Evolutionary conservation across 2,888 invertebrate genomes (phyloP).

Genomic region (Diplolepis rosae): DNA sequence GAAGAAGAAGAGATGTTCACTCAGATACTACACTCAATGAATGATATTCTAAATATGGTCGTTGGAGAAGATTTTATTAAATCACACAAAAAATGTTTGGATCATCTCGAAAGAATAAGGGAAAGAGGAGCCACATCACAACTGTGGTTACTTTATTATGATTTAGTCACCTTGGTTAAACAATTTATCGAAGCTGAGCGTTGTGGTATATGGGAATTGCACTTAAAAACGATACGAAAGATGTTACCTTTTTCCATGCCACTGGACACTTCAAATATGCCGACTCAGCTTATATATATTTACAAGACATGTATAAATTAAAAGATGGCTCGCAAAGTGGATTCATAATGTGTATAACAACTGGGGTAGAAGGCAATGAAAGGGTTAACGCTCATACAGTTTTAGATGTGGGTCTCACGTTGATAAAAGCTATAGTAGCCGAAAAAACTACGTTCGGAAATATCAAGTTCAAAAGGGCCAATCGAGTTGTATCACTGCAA

Average conservation of each 20-base stretch:
- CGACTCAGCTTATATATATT: constrained; percentile 55
- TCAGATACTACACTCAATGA: too few relatives aligned
- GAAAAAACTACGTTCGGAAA: constrained; percentile 41
- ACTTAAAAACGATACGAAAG: constrained; percentile 49
- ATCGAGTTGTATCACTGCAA: constrained; percentile 42
- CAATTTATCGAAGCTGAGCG: constrained; percentile 54
- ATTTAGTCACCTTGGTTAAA: constrained; percentile 40
- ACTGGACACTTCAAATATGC: constrained; percentile 60
- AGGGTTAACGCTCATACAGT: constrained; percentile 50
- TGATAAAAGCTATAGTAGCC: constrained; percentile 44
- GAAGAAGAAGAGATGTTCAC: too few relatives aligned
- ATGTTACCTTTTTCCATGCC: constrained; percentile 59
- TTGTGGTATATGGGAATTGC: too few relatives aligned
- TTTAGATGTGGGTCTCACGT: constrained; percentile 42
- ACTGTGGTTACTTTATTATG: constrained; percentile 47
- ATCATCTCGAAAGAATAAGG: too few relatives aligned
- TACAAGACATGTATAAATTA: constrained; percentile 57
- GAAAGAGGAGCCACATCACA: not conserved
- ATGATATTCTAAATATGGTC: too few relatives aligned
- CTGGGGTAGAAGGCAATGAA: constrained; percentile 45
- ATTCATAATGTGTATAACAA: constrained; percentile 41
- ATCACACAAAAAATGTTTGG: too few relatives aligned
- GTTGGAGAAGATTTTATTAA: too few relatives aligned
- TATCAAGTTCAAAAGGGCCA: constrained; percentile 32
- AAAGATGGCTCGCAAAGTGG: constrained; percentile 35